Base-by-base conservation (phyloP, 2,797 vertebrate species). In the Lepus townsendii region DNA sequence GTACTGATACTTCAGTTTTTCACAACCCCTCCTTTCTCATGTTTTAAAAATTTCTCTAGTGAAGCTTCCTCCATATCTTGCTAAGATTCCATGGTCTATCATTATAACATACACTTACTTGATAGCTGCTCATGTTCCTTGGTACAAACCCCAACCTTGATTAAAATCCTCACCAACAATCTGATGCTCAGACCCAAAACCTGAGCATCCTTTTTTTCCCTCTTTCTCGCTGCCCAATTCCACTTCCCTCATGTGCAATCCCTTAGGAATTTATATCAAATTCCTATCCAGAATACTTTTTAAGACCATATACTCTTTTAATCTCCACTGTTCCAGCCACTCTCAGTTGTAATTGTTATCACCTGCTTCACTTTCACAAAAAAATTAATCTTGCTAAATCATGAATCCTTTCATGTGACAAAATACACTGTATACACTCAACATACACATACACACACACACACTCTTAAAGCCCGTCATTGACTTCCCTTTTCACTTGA, bases 351-450 rank as follows among this genome's bases (percentile, higher is more conserved):
- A 38, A 84, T 86, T 50, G 79, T 83, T 68, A 57, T 63, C 27
- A 6, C 42, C 66, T 75, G 38, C 22, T 88, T 90, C 91, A 27
- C 54, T 84, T 93, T 63, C 35, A 83, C 35, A 38, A 91, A 71
- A 63, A 73, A 22, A 66, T 14, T 24, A 52, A 11, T 73, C 26
- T 62, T 79, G 80, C 77, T 52, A 82, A 88, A 88, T 85, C 22
- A 50, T 75, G 76, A 80, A 71, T 68, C 27, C 4, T 73, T 11
- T 87, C 60, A 71, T 66, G 4, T 47, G 76, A 35, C 17, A 38
- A 32, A 75, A 77, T 42, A 42, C 42, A 42, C 42, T 42, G 42
- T 20, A 86, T 1, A 26, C 0, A 1, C n/a, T 57, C 69, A 83
- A 42, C 42, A 42, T 42, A 42, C 42, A 42, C 42, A 42, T 42